Conservation (phyloP, 2,797 vertebrate genomes). For the Ceyx erithaca region DNA sequence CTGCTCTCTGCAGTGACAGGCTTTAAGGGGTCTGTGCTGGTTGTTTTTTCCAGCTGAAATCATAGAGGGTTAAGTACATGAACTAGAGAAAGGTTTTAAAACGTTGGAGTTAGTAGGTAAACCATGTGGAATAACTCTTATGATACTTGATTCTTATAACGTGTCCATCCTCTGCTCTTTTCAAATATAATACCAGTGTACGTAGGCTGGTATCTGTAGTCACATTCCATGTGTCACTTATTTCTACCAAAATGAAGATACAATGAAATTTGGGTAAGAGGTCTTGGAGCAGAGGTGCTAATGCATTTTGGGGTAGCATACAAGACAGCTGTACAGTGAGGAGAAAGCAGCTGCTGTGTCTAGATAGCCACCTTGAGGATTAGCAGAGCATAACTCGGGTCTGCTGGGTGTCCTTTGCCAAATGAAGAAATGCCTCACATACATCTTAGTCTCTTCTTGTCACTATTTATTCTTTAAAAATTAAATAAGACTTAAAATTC, state of each 20-base stretch:
- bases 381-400: neutral
- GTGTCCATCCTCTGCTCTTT: neutral
- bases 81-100: neutral
- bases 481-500: neutral
- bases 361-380: constrained; percentile 62
- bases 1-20: neutral
- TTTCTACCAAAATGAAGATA: neutral
- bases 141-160: neutral
- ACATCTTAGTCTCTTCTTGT: neutral
- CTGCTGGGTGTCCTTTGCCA: neutral
- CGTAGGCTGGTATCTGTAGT: neutral
- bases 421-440: neutral
- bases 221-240: neutral
- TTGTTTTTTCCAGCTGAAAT: neutral
- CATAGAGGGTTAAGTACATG: neutral
- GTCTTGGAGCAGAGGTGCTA: neutral
- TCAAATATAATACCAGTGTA: neutral
- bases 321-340: neutral
- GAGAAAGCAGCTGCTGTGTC: neutral
- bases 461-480: neutral
- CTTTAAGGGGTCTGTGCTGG: neutral
- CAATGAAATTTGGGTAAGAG: neutral
- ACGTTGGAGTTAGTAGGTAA: neutral
- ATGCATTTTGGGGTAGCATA: neutral
- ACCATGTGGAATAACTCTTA: neutral